These are phyloP conservation scores for Clistopyga incitator DNA, from an alignment of 2,888 invertebrate species.

Conservation along the genomic window DNA sequence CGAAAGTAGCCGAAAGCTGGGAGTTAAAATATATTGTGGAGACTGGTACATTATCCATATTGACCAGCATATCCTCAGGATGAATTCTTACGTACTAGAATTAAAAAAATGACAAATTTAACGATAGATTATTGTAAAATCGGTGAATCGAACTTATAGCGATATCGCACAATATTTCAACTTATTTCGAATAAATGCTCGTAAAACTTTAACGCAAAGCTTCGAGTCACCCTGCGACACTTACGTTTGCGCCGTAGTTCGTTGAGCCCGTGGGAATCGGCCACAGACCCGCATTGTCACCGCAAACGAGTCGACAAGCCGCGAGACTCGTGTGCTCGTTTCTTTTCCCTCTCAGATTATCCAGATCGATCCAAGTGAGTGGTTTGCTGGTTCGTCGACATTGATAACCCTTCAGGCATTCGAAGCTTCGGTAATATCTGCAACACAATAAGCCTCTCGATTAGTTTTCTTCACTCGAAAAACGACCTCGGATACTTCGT, in stretches of 20 bases:
- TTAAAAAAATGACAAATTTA: not conserved
- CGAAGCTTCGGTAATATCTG: constrained; percentile 74
- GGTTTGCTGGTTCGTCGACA: constrained; percentile 71
- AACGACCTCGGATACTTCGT: too few species aligned
- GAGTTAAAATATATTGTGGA: constrained; percentile 85
- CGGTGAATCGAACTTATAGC: not conserved
- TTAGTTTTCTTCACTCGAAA: not conserved
- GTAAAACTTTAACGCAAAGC: not conserved
- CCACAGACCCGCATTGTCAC: constrained; percentile 74
- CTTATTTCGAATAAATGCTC: not conserved
- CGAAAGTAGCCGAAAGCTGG: constrained; percentile 86
- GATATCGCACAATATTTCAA: not conserved
- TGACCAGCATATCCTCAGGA: constrained; percentile 64
- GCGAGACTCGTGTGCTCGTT: constrained; percentile 72
- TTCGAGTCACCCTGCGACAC: constrained; percentile 35
- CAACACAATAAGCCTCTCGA: not conserved
- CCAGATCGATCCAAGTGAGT: constrained; percentile 54
- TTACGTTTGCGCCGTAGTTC: constrained; percentile 71
- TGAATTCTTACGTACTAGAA: constrained; percentile 66
- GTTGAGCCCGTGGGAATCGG: constrained; percentile 75
- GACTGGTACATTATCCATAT: constrained; percentile 66
- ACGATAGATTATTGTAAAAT: not conserved
- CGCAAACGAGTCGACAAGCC: constrained; percentile 76
- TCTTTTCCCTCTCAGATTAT: constrained; percentile 55
- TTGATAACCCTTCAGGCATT: constrained; percentile 70